phyloP scores from a whole-genome alignment of 2,797 vertebrate species.

The Psittacula derbiana region DNA sequence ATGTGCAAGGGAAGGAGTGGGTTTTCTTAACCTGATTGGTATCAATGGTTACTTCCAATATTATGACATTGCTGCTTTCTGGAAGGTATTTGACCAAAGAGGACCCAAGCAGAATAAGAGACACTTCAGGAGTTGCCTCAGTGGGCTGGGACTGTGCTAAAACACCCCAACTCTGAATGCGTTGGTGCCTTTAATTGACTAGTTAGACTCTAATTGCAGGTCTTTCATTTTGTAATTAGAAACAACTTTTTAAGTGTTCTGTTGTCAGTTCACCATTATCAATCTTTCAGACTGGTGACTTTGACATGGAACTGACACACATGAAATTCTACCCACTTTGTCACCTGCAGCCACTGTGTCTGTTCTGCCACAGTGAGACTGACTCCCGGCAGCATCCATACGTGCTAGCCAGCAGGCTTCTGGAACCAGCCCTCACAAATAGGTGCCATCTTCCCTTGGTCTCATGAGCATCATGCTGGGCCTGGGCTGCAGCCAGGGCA shows the following conservation, averaged over 20 bases:
- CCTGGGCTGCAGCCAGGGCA: neutral
- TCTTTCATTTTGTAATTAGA: neutral
- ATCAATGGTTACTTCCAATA: neutral
- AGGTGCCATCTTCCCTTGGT: neutral
- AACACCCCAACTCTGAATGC: neutral
- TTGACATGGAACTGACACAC: accelerated
- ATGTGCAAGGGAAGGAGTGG: neutral
- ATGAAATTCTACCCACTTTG: accelerated
- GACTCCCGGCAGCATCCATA: neutral
- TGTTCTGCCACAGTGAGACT: neutral
- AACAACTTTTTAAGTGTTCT: neutral
- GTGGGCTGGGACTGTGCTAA: neutral
- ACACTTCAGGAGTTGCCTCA: neutral
- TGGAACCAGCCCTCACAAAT: neutral
- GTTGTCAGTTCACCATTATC: neutral
- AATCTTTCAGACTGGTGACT: neutral
- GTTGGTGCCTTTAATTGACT: neutral
- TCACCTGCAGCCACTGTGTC: neutral
- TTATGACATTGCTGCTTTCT: neutral
- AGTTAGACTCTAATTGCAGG: neutral
- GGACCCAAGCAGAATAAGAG: neutral
- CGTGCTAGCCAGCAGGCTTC: slow-evolving; percentile 53
- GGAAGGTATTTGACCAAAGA: neutral
- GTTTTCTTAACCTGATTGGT: neutral
- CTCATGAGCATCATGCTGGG: slow-evolving; percentile 35